Conservation (phyloP, 2,797 vertebrate species). For the Macrochelys suwanniensis region DNA sequence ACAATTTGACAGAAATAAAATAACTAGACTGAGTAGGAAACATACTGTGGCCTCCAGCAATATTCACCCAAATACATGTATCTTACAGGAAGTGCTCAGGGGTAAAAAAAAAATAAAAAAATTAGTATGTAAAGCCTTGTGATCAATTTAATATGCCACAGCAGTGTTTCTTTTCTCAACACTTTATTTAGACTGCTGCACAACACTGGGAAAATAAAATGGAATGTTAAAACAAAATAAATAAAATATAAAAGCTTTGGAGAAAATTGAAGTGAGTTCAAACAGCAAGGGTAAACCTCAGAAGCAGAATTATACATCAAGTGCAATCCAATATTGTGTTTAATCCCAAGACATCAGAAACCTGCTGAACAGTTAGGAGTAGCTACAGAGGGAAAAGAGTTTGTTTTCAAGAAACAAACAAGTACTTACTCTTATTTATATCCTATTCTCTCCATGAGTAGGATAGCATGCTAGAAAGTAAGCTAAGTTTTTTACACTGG, state of each 20-base stretch:
- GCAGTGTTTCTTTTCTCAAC: constrained; percentile 31
- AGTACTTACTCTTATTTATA: neutral
- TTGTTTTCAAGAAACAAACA: neutral
- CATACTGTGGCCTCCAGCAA: neutral
- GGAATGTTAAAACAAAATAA: constrained; percentile 60
- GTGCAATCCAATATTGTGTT: constrained; percentile 36
- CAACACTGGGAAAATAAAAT: constrained; percentile 49
- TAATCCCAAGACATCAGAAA: constrained; percentile 29
- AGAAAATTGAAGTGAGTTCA: constrained; percentile 16
- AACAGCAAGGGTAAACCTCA: constrained; percentile 12
- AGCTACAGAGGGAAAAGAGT: neutral
- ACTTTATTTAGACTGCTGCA: constrained; percentile 18
- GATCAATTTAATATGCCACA: constrained; percentile 54
- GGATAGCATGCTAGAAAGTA: neutral
- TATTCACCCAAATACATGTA: neutral
- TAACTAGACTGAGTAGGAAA: neutral
- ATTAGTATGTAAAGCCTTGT: constrained; percentile 32
- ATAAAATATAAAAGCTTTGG: constrained; percentile 56
- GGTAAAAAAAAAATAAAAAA: constrained; percentile 7
- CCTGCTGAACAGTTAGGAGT: constrained; percentile 12
- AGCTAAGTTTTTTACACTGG: neutral
- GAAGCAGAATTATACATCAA: constrained; percentile 61
- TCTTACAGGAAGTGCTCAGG: constrained; percentile 18
- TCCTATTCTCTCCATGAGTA: neutral
- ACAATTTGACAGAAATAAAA: neutral